Conservation (phyloP, 2,888 invertebrate species). For the Serrognathus titanus region DNA sequence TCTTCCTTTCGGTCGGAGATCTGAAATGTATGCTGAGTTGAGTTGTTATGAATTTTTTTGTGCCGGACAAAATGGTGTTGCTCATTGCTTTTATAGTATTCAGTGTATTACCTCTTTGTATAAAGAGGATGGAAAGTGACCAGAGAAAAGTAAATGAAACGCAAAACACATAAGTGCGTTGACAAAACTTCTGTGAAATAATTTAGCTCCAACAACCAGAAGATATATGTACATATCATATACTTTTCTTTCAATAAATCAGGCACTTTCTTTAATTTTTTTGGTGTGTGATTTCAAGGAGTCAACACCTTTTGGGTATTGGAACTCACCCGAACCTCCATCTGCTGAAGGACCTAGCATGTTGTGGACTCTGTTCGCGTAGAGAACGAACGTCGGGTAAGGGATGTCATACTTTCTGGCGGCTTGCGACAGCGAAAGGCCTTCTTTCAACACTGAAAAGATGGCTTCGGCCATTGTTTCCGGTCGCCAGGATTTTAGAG, state of each 20-base stretch:
- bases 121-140: background rate
- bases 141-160: constrained; percentile 3
- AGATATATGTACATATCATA: constrained; percentile 10
- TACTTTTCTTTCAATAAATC: background rate
- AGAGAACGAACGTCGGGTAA: constrained; percentile 89
- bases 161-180: constrained; percentile 12
- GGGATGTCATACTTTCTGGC: constrained; percentile 93
- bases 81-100: too few relatives aligned
- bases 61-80: too few relatives aligned
- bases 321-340: constrained; percentile 76
- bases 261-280: too few relatives aligned
- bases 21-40: constrained; percentile 48
- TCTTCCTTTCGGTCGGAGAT: constrained; percentile 86
- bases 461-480: constrained; percentile 95
- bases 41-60: too few relatives aligned
- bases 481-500: constrained; percentile 88
- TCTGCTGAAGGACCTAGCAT: constrained; percentile 91
- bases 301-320: constrained; percentile 16
- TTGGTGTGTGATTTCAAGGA: background rate
- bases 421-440: constrained; percentile 83
- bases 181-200: constrained; percentile 4
- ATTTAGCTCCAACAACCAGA: constrained; percentile 19
- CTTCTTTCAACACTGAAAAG: constrained; percentile 87
- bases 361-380: constrained; percentile 90
- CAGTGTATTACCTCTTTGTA: too few relatives aligned